Evolutionary conservation across 2,797 vertebrate genomes (phyloP).

Genomic region (Lerista edwardsae): DNA sequence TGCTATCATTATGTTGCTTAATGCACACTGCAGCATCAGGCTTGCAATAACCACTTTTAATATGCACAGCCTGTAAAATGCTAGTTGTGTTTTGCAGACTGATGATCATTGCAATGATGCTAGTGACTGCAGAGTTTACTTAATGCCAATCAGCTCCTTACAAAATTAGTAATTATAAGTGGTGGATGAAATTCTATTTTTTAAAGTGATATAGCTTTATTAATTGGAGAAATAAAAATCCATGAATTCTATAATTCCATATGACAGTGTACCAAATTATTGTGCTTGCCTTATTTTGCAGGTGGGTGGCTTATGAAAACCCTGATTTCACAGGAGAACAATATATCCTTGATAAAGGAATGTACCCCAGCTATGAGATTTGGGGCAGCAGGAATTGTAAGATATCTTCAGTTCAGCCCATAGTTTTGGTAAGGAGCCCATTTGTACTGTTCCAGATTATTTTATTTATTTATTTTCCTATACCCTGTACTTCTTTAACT

Average conservation of each 20-base stretch:
- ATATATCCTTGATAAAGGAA: slow-evolving; percentile 91
- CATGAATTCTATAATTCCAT: neutral
- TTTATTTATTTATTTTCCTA: neutral
- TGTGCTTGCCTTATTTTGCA: slow-evolving; percentile 63
- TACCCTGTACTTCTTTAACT: neutral
- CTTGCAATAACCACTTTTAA: neutral
- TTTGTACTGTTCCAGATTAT: slow-evolving; percentile 25
- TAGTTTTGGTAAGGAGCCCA: slow-evolving; percentile 83
- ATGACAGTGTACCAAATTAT: slow-evolving; percentile 1
- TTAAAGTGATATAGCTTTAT: neutral
- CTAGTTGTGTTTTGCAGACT: neutral
- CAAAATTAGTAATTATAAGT: neutral
- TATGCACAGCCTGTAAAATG: neutral
- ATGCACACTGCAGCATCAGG: neutral
- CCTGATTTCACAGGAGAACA: slow-evolving; percentile 91
- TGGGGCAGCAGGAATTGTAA: slow-evolving; percentile 87
- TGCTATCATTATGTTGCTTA: neutral
- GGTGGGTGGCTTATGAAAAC: slow-evolving; percentile 95
- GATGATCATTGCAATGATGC: neutral
- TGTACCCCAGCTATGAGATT: slow-evolving; percentile 86
- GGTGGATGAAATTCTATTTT: slow-evolving; percentile 33
- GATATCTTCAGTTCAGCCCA: slow-evolving; percentile 91
- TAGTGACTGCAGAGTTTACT: neutral
- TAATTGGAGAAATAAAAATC: neutral
- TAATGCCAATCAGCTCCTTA: neutral